Conservation (phyloP, 1,140 invertebrate species). For the Calycopis cecrops region DNA sequence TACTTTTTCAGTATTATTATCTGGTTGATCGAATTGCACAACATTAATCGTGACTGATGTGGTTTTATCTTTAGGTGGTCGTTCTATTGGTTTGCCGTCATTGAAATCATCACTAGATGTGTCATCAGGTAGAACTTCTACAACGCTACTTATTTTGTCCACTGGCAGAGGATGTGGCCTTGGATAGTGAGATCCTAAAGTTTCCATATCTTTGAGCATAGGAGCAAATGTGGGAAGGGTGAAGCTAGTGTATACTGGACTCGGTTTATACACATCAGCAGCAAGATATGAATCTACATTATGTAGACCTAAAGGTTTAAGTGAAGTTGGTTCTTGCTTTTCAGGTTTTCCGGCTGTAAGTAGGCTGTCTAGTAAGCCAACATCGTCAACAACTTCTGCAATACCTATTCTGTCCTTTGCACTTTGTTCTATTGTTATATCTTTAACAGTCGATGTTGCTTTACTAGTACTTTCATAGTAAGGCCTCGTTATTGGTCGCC, state of each 20-base stretch:
- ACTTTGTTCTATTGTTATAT: constrained; percentile 33
- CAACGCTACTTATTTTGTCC: constrained; percentile 77
- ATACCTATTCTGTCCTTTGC: constrained; percentile 68
- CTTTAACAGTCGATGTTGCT: constrained; percentile 21
- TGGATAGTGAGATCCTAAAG: constrained; percentile 71
- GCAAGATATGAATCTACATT: constrained; percentile 56
- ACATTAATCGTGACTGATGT: constrained; percentile 66
- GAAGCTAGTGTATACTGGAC: constrained; percentile 80
- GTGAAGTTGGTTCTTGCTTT: constrained; percentile 45
- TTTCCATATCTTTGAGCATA: constrained; percentile 70
- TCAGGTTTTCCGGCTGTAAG: constrained; percentile 48
- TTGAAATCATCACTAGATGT: constrained; percentile 38
- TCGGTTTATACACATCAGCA: constrained; percentile 59
- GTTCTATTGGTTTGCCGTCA: constrained; percentile 63
- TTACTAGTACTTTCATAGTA: constrained; percentile 60
- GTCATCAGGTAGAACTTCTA: constrained; percentile 42
- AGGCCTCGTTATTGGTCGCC: constrained; percentile 73
- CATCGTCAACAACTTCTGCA: constrained; percentile 69
- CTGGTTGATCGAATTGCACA: constrained; percentile 43
- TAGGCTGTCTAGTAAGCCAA: constrained; percentile 62
- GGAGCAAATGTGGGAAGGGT: constrained; percentile 77
- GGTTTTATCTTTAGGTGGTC: constrained; percentile 67
- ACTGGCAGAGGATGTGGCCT: constrained; percentile 80
- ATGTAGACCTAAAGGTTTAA: constrained; percentile 40
- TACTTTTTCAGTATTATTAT: constrained; percentile 56